Conservation (phyloP, 2,797 vertebrate genomes). For the Hippopotamyrus pictus region DNA sequence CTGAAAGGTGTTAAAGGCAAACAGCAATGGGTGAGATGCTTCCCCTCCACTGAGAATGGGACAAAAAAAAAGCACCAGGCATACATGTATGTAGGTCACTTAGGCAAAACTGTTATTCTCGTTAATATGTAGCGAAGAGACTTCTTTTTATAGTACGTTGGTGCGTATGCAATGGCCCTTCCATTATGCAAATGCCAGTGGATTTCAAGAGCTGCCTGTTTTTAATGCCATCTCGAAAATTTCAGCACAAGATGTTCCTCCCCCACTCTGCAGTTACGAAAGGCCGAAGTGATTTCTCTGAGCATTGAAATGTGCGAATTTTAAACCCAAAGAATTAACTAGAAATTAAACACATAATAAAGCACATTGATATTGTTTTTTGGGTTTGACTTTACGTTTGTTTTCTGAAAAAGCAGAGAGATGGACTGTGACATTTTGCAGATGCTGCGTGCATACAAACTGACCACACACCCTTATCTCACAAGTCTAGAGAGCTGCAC, state of each 20-base stretch:
- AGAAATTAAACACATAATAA: neutral
- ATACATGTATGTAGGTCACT: constrained; percentile 3
- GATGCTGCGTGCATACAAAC: neutral
- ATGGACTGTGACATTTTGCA: neutral
- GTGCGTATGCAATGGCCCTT: neutral
- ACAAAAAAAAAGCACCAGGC: neutral
- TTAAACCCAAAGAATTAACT: neutral
- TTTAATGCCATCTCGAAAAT: neutral
- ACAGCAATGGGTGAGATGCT: neutral
- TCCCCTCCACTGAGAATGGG: neutral
- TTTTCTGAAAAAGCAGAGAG: neutral
- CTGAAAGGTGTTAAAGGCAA: neutral
- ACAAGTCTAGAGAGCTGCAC: neutral
- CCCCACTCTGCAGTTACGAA: neutral
- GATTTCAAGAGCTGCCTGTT: neutral
- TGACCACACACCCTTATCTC: neutral
- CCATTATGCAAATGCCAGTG: neutral
- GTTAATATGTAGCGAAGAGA: neutral
- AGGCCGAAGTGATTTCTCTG: neutral
- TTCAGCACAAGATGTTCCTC: neutral
- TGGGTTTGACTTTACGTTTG: neutral
- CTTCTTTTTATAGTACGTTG: constrained; percentile 9
- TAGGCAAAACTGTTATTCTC: neutral
- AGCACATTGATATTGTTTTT: neutral
- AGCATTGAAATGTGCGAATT: neutral